These are phyloP conservation scores for Lypha dubia DNA, from an alignment of 2,888 invertebrate species.

Conservation along the genomic window DNA sequence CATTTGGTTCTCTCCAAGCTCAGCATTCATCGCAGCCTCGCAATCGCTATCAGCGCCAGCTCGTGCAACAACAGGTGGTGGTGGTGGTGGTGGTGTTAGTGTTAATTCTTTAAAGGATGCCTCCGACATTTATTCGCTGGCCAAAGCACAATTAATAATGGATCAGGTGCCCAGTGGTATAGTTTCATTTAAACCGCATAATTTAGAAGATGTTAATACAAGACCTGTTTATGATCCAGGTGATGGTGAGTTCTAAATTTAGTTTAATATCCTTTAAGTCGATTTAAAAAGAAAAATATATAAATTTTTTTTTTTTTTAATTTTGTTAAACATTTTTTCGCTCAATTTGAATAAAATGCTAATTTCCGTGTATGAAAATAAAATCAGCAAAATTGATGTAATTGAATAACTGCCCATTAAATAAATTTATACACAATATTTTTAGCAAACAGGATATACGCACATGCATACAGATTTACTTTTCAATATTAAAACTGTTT, in stretches of 20 bases:
- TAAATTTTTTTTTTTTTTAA: too few species aligned
- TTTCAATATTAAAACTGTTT: too few species aligned
- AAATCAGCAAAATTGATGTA: too few species aligned
- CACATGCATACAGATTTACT: too few species aligned
- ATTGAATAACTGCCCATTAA: too few species aligned
- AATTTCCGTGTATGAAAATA: too few species aligned
- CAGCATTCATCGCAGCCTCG: conserved; percentile 64
- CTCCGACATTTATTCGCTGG: conserved; percentile 49
- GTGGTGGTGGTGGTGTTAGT: too few species aligned
- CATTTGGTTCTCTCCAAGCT: conserved; percentile 63
- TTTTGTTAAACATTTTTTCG: background rate
- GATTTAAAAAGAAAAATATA: background rate
- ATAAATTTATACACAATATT: too few species aligned
- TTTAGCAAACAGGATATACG: too few species aligned
- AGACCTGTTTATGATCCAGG: conserved; percentile 82
- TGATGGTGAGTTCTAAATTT: conserved; percentile 80
- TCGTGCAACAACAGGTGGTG: conserved; percentile 21
- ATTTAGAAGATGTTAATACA: conserved; percentile 75
- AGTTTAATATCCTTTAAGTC: background rate
- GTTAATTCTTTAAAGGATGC: conserved; percentile 48
- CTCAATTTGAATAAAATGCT: background rate
- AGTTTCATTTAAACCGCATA: conserved; percentile 75
- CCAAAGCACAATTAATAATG: conserved; percentile 63
- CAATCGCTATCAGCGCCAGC: conserved; percentile 52
- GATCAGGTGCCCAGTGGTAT: conserved; percentile 73